Evolutionary conservation across 1,140 invertebrate species (phyloP).

Genomic region (Chrysopa pallens): DNA sequence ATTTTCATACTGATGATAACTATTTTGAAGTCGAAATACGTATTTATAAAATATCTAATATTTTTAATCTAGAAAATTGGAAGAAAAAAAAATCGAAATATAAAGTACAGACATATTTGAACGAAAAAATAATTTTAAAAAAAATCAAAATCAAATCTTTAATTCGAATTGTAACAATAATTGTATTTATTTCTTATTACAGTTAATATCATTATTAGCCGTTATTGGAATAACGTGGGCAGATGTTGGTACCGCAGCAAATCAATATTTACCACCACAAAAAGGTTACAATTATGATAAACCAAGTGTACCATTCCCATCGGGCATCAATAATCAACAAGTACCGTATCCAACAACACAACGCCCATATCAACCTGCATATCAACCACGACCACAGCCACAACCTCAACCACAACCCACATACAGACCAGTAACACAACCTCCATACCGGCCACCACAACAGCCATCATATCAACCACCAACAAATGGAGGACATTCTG

Average conservation of each 20-base stretch:
- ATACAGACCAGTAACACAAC: background rate
- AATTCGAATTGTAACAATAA: no score
- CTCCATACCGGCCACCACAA: background rate
- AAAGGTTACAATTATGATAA: background rate
- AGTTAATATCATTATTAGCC: no score
- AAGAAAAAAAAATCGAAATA: no score
- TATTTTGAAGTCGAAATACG: no score
- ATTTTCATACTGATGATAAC: no score
- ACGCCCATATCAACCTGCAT: background rate
- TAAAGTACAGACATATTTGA: no score
- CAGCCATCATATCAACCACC: background rate
- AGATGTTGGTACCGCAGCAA: background rate
- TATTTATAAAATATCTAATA: no score
- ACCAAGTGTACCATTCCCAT: background rate
- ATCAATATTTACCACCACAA: background rate
- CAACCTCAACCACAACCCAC: background rate
- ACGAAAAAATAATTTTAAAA: no score
- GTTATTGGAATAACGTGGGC: no score
- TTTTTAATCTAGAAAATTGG: no score
- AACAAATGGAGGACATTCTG: background rate
- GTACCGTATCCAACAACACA: background rate
- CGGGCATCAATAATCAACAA: background rate
- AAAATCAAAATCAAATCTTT: no score
- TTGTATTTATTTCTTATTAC: no score
- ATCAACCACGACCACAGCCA: background rate